Percentiles rank a stretch among this genome's conserved stretches.
Evolutionary conservation across 2,113 vertebrate species (phyloP).

Genomic region (Terrapene triunguis): DNA sequence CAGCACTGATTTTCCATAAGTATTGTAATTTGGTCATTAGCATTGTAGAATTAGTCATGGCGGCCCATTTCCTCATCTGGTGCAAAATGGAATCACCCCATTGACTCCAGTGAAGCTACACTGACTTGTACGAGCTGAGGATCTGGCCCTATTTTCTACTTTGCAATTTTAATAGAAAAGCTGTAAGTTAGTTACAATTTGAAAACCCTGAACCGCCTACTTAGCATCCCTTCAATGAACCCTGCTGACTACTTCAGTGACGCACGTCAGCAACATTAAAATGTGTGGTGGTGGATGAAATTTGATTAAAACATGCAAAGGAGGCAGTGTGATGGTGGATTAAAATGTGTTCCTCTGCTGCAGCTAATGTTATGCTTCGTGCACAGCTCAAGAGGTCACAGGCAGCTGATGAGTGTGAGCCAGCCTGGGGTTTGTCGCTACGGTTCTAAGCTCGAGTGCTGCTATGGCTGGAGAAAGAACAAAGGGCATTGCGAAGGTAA

Average conservation of each 20-base stretch:
- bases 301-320: neutral
- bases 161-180: neutral
- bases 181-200: neutral
- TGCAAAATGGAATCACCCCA: neutral
- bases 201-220: neutral
- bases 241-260: neutral
- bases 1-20: neutral
- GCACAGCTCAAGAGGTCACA: constrained; percentile 73
- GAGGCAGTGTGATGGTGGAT: neutral
- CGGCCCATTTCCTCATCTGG: neutral
- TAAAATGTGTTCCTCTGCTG: neutral
- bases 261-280: neutral
- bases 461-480: constrained; percentile 94
- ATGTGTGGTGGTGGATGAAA: neutral
- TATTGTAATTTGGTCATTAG: neutral
- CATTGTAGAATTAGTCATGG: neutral
- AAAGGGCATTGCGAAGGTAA: constrained; percentile 94
- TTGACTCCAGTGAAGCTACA: neutral
- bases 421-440: constrained; percentile 91
- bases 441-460: constrained; percentile 90
- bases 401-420: constrained; percentile 77
- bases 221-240: neutral
- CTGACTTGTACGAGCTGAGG: neutral
- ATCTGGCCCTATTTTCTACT: neutral
- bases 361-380: constrained; percentile 47